Evolutionary conservation across 2,888 invertebrate species (phyloP).

Genomic region (Calliopum simillimum): DNA sequence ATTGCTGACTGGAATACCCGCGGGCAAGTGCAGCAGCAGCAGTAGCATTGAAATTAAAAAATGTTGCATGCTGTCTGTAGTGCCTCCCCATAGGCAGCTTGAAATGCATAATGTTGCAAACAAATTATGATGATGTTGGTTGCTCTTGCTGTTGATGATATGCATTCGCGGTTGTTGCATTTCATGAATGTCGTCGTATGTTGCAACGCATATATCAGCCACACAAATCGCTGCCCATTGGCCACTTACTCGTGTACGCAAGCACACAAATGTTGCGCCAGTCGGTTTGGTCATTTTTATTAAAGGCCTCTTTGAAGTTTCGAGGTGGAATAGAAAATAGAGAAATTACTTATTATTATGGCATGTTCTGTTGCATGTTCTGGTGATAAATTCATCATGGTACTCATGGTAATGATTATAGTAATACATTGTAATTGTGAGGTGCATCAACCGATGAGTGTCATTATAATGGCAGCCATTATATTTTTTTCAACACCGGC

Average conservation of each 20-base stretch:
- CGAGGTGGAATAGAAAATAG: not conserved
- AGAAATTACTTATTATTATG: slow-evolving; percentile 15
- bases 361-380: slow-evolving; percentile 13
- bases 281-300: slow-evolving; percentile 6
- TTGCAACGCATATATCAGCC: too few relatives aligned
- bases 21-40: not conserved
- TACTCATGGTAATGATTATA: too few relatives aligned
- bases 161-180: not conserved
- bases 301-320: slow-evolving; percentile 5
- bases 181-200: not conserved
- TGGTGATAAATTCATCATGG: not conserved
- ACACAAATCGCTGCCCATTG: slow-evolving; percentile 18
- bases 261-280: not conserved
- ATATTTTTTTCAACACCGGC: not conserved
- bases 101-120: not conserved
- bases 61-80: too few relatives aligned
- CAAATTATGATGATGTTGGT: not conserved
- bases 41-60: too few relatives aligned
- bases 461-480: slow-evolving; percentile 13
- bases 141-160: not conserved
- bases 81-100: too few relatives aligned
- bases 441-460: not conserved
- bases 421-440: too few relatives aligned
- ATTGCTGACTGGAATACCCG: too few relatives aligned
- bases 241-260: not conserved